Evolutionary conservation across 2,888 invertebrate genomes (phyloP).

Genomic region (Dryococelus australis): DNA sequence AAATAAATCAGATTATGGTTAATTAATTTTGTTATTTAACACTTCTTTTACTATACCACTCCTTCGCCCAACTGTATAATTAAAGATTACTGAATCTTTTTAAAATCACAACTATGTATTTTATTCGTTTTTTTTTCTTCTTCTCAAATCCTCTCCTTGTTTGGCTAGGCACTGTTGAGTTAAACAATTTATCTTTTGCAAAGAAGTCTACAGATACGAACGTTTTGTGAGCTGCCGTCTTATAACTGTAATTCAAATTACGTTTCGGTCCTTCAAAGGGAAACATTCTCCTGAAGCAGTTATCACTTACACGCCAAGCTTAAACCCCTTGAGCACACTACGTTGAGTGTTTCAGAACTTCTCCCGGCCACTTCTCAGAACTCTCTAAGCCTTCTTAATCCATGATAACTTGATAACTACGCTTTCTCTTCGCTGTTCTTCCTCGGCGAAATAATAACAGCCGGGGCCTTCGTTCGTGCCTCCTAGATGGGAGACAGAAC

Average conservation of each 20-base stretch:
- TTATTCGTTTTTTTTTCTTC: too few species aligned
- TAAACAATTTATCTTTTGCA: too few species aligned
- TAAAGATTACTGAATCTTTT: too few species aligned
- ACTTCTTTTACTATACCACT: too few species aligned
- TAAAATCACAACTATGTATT: too few species aligned
- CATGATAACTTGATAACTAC: background rate
- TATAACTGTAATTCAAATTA: background rate
- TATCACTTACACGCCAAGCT: conserved; percentile 7
- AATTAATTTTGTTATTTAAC: too few species aligned
- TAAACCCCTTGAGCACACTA: background rate
- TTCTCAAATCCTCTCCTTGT: too few species aligned
- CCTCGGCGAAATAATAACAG: background rate
- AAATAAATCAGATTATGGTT: too few species aligned
- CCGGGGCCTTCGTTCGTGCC: background rate
- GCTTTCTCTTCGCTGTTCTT: background rate
- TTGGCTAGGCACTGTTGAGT: too few species aligned
- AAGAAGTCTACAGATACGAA: too few species aligned
- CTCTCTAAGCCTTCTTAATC: background rate
- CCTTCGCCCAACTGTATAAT: too few species aligned
- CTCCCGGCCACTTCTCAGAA: conserved; percentile 1
- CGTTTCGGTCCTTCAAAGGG: background rate
- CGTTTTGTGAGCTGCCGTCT: background rate
- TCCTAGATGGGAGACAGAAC: background rate
- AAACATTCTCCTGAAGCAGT: background rate
- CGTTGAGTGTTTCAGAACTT: background rate